Percentiles rank a stretch among this genome's conserved stretches.
Conservation (phyloP, 2,113 vertebrate genomes). For the Sapajus apella region DNA sequence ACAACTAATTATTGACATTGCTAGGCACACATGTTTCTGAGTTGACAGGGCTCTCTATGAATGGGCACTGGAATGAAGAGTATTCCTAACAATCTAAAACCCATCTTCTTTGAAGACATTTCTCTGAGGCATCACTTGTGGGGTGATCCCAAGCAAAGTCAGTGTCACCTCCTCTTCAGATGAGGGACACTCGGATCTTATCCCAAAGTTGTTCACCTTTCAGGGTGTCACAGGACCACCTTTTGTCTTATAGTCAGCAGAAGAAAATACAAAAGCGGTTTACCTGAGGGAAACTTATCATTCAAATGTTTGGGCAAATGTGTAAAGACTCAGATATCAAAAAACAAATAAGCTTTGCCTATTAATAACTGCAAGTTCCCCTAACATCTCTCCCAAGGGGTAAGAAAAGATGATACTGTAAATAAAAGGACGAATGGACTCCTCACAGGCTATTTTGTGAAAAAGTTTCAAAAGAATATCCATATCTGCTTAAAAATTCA, state of each 20-base stretch:
- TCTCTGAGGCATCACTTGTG: neutral
- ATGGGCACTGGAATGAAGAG: neutral
- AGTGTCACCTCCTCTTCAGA: neutral
- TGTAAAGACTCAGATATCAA: conserved; percentile 12
- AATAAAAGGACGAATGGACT: neutral
- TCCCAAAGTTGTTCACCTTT: neutral
- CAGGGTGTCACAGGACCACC: neutral
- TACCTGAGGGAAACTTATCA: neutral
- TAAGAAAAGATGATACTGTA: neutral
- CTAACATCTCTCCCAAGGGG: neutral
- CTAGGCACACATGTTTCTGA: neutral
- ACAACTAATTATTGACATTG: neutral
- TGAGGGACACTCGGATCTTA: neutral
- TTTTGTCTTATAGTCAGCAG: neutral
- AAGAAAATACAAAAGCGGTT: neutral
- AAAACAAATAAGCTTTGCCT: conserved; percentile 35
- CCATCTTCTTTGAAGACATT: neutral
- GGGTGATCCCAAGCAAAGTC: neutral
- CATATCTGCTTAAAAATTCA: neutral
- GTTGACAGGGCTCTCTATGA: neutral
- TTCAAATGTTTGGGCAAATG: neutral
- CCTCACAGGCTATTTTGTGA: neutral
- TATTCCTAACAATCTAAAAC: neutral
- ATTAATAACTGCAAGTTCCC: neutral
- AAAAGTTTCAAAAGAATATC: conserved; percentile 13